Percentiles rank a stretch among this genome's conserved stretches.
Evolutionary conservation across 2,888 invertebrate genomes (phyloP).

Genomic region (Nemotelus pantherinus): DNA sequence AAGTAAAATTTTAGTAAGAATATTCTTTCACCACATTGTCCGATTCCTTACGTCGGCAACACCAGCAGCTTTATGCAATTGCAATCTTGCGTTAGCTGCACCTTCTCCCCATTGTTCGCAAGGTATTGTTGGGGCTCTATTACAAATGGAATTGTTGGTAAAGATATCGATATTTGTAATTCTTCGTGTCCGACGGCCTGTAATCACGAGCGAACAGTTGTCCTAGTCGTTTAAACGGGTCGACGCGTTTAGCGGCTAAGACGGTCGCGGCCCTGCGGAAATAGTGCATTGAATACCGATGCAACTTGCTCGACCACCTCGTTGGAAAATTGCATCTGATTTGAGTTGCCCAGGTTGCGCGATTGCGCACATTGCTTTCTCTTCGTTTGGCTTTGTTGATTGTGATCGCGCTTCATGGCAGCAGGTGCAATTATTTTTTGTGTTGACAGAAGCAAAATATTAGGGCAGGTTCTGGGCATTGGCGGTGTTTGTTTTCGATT

Average conservation of each 20-base stretch:
- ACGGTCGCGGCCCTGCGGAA: not conserved
- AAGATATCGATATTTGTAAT: not conserved
- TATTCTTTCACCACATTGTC: no score
- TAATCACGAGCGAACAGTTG: conserved; percentile 12
- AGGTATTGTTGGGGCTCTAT: not conserved
- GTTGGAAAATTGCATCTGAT: no score
- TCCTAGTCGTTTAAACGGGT: not conserved
- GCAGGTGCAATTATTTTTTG: conserved; percentile 15
- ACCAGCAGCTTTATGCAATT: not conserved
- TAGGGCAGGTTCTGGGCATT: not conserved
- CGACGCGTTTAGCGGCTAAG: not conserved
- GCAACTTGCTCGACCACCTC: no score
- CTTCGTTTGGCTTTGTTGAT: no score
- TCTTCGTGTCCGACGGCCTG: conserved; percentile 10
- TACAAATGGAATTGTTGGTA: conserved; percentile 10
- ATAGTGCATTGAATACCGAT: conserved; percentile 11
- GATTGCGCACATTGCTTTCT: no score
- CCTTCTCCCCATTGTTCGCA: not conserved
- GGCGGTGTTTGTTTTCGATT: no score
- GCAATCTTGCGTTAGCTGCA: not conserved
- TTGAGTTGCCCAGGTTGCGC: no score
- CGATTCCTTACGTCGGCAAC: not conserved
- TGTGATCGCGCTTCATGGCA: not conserved
- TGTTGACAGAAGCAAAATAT: conserved; percentile 13
- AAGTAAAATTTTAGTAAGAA: no score